A percentile compares a stretch with the other conserved stretches of the same genome.
phyloP scores from a whole-genome alignment of 2,888 invertebrate genomes.

The Phlogophora meticulosa region DNA sequence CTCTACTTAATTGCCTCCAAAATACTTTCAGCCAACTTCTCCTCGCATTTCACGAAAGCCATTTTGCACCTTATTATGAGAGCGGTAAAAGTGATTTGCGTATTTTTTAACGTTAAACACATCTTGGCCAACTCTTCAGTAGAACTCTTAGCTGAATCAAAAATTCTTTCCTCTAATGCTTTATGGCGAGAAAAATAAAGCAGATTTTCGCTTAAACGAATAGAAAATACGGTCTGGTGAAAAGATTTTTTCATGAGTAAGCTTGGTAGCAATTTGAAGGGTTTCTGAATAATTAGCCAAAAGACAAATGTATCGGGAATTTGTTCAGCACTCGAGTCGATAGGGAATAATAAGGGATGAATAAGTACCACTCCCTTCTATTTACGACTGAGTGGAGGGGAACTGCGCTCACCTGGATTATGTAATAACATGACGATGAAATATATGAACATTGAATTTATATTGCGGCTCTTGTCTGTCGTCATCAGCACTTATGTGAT shows the following conservation, averaged over 20 bases:
- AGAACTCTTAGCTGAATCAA: slow-evolving; percentile 46
- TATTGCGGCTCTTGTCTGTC: no score
- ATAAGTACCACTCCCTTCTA: slow-evolving; percentile 41
- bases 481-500: no score
- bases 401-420: slow-evolving; percentile 25
- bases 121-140: slow-evolving; percentile 43
- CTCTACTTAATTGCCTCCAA: slow-evolving; percentile 66
- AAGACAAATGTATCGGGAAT: slow-evolving; percentile 62
- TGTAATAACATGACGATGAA: slow-evolving; percentile 23
- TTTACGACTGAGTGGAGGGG: slow-evolving; percentile 32
- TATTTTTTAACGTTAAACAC: slow-evolving; percentile 18
- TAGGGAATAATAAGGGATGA: slow-evolving; percentile 59
- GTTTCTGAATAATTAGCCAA: slow-evolving; percentile 65
- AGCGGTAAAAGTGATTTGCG: slow-evolving; percentile 39
- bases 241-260: slow-evolving; percentile 64
- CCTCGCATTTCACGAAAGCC: slow-evolving; percentile 5
- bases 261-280: slow-evolving; percentile 61
- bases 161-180: slow-evolving; percentile 12
- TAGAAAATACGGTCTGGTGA: slow-evolving; percentile 7
- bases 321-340: slow-evolving; percentile 51
- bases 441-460: slow-evolving; percentile 19
- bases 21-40: slow-evolving; percentile 46
- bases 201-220: slow-evolving; percentile 24
- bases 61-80: slow-evolving; percentile 48
- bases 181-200: slow-evolving; percentile 42